Evolutionary conservation across 2,888 invertebrate genomes (phyloP).

Genomic region (Charanyca ferruginea): DNA sequence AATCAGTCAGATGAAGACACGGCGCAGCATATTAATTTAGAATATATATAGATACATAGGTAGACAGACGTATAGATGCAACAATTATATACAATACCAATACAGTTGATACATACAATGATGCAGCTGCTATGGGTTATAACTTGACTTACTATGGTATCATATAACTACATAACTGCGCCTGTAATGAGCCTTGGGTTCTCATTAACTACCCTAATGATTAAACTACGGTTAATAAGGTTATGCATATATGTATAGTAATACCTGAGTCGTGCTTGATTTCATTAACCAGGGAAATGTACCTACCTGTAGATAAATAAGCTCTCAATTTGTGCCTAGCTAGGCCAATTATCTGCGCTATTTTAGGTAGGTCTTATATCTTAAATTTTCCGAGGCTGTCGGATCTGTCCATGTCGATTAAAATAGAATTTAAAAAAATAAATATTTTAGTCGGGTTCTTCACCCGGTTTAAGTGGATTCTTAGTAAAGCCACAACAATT

Average conservation of each 20-base stretch:
- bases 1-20: too few species aligned
- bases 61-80: too few species aligned
- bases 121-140: neutral
- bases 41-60: too few species aligned
- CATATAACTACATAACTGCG: conserved; percentile 4
- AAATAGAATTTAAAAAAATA: too few species aligned
- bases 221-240: neutral
- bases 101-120: too few species aligned
- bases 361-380: neutral
- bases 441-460: too few species aligned
- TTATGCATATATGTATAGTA: neutral
- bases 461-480: too few species aligned
- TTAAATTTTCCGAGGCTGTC: neutral
- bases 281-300: neutral
- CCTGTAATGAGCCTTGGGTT: conserved; percentile 2
- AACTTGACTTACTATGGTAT: neutral
- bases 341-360: neutral
- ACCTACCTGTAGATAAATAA: neutral
- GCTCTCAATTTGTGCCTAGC: neutral
- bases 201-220: conserved; percentile 11
- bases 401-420: neutral
- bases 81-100: too few species aligned
- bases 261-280: neutral
- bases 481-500: too few species aligned
- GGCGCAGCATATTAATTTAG: too few species aligned